Evolutionary conservation across 1,140 invertebrate species (phyloP).

Genomic region (Apocrypta bakeri): DNA sequence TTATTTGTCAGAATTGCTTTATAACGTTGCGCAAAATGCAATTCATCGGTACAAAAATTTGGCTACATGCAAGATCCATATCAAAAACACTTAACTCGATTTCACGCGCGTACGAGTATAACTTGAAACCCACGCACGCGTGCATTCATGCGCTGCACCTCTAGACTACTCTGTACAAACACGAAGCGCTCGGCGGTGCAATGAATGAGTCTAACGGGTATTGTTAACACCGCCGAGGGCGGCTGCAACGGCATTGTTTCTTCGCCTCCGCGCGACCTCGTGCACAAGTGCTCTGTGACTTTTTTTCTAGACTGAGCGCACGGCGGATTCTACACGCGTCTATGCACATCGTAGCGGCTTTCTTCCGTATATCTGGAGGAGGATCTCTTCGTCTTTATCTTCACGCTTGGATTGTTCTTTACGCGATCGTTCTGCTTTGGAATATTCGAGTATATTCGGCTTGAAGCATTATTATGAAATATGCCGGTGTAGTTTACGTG

Average conservation of each 20-base stretch:
- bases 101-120: not conserved
- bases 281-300: conserved; percentile 1
- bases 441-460: too few relatives aligned
- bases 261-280: conserved; percentile 30
- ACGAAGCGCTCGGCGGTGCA: not conserved
- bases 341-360: not conserved
- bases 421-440: not conserved
- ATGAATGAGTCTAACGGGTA: conserved; percentile 55
- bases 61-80: not conserved
- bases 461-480: too few relatives aligned
- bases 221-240: conserved; percentile 53
- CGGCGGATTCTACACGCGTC: not conserved
- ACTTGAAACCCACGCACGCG: conserved; percentile 9
- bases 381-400: not conserved
- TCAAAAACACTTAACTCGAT: conserved; percentile 10
- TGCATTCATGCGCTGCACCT: conserved; percentile 11
- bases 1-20: too few relatives aligned
- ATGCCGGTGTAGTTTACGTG: not conserved
- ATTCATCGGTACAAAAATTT: not conserved
- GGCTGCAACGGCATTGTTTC: conserved; percentile 48
- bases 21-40: too few relatives aligned
- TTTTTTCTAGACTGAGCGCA: not conserved
- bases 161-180: not conserved
- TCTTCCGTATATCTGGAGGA: not conserved
- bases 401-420: conserved; percentile 1